These are phyloP conservation scores for Bungarus multicinctus DNA, from an alignment of 2,113 vertebrate genomes.

Conservation along the genomic window DNA sequence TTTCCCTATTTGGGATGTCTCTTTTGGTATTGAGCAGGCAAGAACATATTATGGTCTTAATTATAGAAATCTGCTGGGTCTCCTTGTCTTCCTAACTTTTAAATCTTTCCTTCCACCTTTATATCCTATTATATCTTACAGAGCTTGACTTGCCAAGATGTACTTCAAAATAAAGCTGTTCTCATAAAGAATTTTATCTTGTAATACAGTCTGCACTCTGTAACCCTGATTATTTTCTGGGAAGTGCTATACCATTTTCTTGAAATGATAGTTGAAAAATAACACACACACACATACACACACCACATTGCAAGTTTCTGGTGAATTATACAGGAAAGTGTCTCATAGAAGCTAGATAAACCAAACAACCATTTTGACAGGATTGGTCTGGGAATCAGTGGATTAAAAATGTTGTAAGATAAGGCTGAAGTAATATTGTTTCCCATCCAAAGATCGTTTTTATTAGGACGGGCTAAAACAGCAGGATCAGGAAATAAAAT, in stretches of 20 bases:
- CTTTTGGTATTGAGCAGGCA: background rate
- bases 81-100: background rate
- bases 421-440: slow-evolving; percentile 3
- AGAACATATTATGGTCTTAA: background rate
- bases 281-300: background rate
- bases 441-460: slow-evolving; percentile 17
- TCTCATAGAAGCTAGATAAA: background rate
- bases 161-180: background rate
- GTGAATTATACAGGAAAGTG: background rate
- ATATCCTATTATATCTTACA: background rate
- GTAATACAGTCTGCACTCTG: background rate
- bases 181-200: background rate
- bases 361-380: background rate
- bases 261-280: background rate
- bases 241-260: background rate
- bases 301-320: background rate
- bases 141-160: background rate
- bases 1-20: background rate
- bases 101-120: background rate
- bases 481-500: slow-evolving; percentile 27
- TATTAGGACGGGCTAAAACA: background rate
- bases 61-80: background rate
- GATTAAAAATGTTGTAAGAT: background rate
- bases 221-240: background rate
- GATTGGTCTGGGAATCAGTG: background rate